These are phyloP conservation scores for Margaritifera margaritifera DNA, from an alignment of 2,888 invertebrate genomes.

Conservation along the genomic window DNA sequence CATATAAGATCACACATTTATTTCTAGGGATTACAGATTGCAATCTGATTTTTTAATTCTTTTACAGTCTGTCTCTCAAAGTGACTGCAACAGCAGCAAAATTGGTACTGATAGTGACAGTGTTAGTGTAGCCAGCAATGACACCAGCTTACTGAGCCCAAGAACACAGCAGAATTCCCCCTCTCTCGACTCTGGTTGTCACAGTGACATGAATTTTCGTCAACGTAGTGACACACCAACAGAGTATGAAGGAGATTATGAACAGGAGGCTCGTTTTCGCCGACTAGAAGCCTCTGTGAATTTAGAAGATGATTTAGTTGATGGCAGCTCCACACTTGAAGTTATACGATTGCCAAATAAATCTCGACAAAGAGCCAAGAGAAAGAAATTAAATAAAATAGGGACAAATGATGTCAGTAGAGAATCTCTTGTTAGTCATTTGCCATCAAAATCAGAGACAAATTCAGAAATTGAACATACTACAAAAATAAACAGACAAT, in stretches of 20 bases:
- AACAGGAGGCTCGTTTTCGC: conserved; percentile 16
- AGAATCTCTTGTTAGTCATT: no score
- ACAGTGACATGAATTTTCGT: conserved; percentile 38
- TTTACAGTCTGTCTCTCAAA: no score
- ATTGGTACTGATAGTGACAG: conserved; percentile 44
- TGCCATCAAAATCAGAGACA: not conserved
- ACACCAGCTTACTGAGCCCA: conserved; percentile 12
- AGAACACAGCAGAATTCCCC: conserved; percentile 28
- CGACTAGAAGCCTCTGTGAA: conserved; percentile 6
- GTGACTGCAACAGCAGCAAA: not conserved
- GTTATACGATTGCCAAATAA: conserved; percentile 30
- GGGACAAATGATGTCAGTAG: no score
- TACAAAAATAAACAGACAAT: not conserved
- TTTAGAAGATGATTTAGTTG: not conserved
- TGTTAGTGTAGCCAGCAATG: conserved; percentile 42
- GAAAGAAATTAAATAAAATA: conserved; percentile 7
- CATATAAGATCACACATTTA: no score
- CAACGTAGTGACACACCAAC: conserved; percentile 36
- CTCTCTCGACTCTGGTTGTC: conserved; percentile 44
- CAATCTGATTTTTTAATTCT: no score
- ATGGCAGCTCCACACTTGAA: conserved; percentile 15
- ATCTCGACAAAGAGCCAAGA: conserved; percentile 24
- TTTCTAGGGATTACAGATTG: no score
- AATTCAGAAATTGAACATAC: conserved; percentile 7
- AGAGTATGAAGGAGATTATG: conserved; percentile 32